Base-by-base conservation (phyloP, 2,888 invertebrate species). In the Aspidiotus rigidus region DNA sequence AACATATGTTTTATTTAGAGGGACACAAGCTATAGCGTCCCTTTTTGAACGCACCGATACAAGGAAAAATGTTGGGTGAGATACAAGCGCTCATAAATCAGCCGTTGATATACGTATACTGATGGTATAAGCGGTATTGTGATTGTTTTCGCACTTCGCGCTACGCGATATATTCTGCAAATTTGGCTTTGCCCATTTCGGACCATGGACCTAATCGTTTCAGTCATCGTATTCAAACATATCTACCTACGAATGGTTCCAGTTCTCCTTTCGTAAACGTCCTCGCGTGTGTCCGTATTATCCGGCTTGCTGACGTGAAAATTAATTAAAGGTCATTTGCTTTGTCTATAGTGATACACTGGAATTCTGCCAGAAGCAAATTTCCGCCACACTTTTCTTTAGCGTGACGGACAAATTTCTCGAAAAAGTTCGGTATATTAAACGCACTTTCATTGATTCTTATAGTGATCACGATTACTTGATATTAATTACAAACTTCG, bases 281-380 rank as follows among this genome's bases (percentile, higher is more conserved):
- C 28, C 28, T 28, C 28, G 28, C 2, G 28, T 28, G 28, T 28
- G 28, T 28, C 49, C 49, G 49, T 49, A 13, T 13, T n/a, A 49
- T 49, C 2, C 49, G 49, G 6, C 49, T 39, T 7, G 13, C 59
- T 13, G 59, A 66, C 66, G 56, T 16, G 56, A 42, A 59, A 66
- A 66, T 66, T 66, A 66, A 66, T 66, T 66, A 66, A 57, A 56
- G 17, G 11, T n/a, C 56, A 56, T 59, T 59, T 64, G 55, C 64
- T 64, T 64, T 64, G 17, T 28, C 49, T n/a, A n/a, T n/a, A n/a
- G n/a, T n/a, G n/a, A n/a, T n/a, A n/a, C n/a, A n/a, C n/a, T n/a
- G n/a, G n/a, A n/a, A n/a, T n/a, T n/a, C n/a, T n/a, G n/a, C n/a
- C n/a, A n/a, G n/a, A n/a, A n/a, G n/a, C n/a, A n/a, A n/a, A 28